Percentiles rank a stretch among this genome's conserved stretches.
Conservation (phyloP, 2,888 invertebrate species). For the Subacronicta megacephala region DNA sequence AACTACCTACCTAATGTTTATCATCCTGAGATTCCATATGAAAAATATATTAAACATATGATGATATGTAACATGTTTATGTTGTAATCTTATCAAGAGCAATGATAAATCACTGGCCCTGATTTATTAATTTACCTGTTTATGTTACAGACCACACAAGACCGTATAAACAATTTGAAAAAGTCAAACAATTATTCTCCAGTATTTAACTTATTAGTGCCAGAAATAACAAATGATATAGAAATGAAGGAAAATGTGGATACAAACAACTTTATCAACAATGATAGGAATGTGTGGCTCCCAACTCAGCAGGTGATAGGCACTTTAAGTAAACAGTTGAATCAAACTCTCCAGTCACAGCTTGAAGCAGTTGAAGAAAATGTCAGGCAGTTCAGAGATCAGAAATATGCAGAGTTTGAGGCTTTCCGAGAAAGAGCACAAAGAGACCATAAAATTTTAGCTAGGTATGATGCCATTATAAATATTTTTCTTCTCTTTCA, state of each 20-base stretch:
- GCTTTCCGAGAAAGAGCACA: constrained; percentile 92
- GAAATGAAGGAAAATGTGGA: constrained; percentile 86
- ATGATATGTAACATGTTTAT: constrained; percentile 29
- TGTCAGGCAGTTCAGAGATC: constrained; percentile 93
- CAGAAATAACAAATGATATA: constrained; percentile 86
- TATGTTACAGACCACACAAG: constrained; percentile 88
- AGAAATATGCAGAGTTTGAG: constrained; percentile 93
- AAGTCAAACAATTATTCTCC: constrained; percentile 92
- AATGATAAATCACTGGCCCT: constrained; percentile 34
- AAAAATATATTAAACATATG: constrained; percentile 19
- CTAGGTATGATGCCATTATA: constrained; percentile 83
- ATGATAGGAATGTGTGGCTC: constrained; percentile 78
- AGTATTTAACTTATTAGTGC: constrained; percentile 92
- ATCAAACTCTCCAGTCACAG: constrained; percentile 92
- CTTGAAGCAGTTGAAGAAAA: constrained; percentile 93
- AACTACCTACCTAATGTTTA: background rate
- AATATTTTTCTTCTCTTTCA: background rate
- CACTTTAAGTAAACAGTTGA: constrained; percentile 91
- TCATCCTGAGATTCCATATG: constrained; percentile 1
- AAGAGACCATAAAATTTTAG: constrained; percentile 92
- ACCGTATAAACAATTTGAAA: constrained; percentile 90
- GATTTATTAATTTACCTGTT: constrained; percentile 44
- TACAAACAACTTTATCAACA: constrained; percentile 76
- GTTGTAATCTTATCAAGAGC: constrained; percentile 45
- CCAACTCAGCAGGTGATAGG: constrained; percentile 89